Evolutionary conservation across 2,888 invertebrate species (phyloP).

Genomic region (Plagodis dolabraria): DNA sequence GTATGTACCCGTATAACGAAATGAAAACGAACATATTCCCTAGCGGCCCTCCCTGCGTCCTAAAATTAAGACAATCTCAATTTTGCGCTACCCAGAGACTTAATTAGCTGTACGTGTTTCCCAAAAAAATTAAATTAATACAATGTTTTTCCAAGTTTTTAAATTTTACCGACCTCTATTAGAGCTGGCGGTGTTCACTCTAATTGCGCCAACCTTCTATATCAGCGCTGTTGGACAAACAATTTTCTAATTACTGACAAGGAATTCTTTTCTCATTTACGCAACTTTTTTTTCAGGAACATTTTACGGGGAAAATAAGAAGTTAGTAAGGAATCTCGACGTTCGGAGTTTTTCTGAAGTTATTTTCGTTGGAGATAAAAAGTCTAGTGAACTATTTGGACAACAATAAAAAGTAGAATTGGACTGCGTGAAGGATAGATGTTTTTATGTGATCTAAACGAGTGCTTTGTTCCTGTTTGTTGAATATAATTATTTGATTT

Average conservation of each 20-base stretch:
- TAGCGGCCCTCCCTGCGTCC: constrained; percentile 7
- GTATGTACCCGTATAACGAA: background rate
- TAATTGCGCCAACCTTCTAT: constrained; percentile 33
- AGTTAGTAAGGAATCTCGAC: constrained; percentile 21
- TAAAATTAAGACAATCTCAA: constrained; percentile 26
- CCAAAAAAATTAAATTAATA: constrained; percentile 24
- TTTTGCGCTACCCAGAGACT: constrained; percentile 20
- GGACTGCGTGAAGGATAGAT: background rate
- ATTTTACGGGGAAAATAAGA: constrained; percentile 30
- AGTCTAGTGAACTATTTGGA: constrained; percentile 23
- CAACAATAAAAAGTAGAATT: constrained; percentile 10
- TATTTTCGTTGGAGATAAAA: constrained; percentile 23
- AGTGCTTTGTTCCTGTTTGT: background rate
- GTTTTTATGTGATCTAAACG: constrained; percentile 8
- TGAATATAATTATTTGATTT: too few relatives aligned
- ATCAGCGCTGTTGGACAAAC: constrained; percentile 39
- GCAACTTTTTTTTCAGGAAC: constrained; percentile 29
- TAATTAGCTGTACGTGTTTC: constrained; percentile 27
- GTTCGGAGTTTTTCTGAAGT: constrained; percentile 14
- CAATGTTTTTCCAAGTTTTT: constrained; percentile 25
- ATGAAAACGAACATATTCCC: constrained; percentile 15
- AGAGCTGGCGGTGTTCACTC: constrained; percentile 24
- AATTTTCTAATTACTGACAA: constrained; percentile 37
- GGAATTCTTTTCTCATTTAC: constrained; percentile 33
- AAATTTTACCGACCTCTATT: constrained; percentile 20